Conservation (phyloP, 2,113 vertebrate species). For the Poeciliopsis occidentalis region DNA sequence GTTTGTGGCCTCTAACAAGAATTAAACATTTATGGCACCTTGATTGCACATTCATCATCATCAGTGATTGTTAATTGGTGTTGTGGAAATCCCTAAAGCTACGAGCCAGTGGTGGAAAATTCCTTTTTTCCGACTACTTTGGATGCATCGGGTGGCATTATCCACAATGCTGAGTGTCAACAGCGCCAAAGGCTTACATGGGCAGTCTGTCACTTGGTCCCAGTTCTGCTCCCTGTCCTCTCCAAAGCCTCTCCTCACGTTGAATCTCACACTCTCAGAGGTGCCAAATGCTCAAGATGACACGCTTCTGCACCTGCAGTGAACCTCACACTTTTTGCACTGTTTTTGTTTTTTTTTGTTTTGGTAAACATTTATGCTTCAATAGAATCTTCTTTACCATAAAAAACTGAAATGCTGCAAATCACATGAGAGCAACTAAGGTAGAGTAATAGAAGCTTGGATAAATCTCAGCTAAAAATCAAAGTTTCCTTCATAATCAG, state of each 20-base stretch:
- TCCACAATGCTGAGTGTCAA: conserved; percentile 62
- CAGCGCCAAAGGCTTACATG: conserved; percentile 66
- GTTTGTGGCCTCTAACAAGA: conserved; percentile 20
- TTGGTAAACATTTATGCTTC: conserved; percentile 2
- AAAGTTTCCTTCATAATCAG: conserved; percentile 41
- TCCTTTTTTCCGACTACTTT: conserved; percentile 60
- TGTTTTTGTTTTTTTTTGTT: conserved; percentile 14
- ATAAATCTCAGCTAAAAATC: conserved; percentile 9
- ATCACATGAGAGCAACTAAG: background rate
- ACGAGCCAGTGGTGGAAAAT: conserved; percentile 45
- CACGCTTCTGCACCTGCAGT: conserved; percentile 29
- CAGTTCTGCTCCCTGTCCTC: conserved; percentile 23
- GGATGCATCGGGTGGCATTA: conserved; percentile 48
- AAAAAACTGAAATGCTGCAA: background rate
- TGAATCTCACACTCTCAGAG: conserved; percentile 38
- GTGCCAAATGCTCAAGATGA: conserved; percentile 58
- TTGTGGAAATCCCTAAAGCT: conserved; percentile 50
- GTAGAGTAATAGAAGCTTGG: background rate
- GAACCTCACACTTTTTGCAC: conserved; percentile 19
- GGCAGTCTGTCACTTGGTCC: conserved; percentile 72
- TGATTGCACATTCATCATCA: conserved; percentile 54
- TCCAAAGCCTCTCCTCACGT: conserved; percentile 18
- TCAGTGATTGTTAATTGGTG: conserved; percentile 64
- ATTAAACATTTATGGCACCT: conserved; percentile 58
- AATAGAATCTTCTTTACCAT: background rate